These are phyloP conservation scores for Callocephalon fimbriatum DNA, from an alignment of 2,113 vertebrate genomes.

Conservation along the genomic window DNA sequence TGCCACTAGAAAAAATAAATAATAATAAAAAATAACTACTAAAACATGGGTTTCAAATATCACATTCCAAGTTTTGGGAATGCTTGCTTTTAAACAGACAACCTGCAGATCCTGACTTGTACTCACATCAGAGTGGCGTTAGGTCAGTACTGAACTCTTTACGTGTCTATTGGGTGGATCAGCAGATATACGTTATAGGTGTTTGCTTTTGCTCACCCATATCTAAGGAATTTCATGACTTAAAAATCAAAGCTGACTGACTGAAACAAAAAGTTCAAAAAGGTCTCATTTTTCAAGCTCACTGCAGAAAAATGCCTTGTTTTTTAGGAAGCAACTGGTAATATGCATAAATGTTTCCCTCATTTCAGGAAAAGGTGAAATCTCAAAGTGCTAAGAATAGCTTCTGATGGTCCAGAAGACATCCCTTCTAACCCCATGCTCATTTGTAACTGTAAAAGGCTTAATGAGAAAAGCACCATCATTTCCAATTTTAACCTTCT, in stretches of 20 bases:
- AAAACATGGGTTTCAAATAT: not conserved
- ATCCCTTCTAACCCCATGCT: not conserved
- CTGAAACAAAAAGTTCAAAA: slow-evolving; percentile 26
- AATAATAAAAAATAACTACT: not conserved
- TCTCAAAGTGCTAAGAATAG: not conserved
- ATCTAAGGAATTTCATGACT: slow-evolving; percentile 14
- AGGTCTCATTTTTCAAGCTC: not conserved
- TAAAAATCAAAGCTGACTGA: slow-evolving; percentile 37
- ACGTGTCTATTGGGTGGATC: not conserved
- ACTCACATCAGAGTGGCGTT: not conserved
- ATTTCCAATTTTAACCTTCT: not conserved
- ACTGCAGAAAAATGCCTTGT: slow-evolving; percentile 13
- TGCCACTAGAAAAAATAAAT: not conserved
- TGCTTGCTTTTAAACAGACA: not conserved
- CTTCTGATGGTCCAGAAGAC: not conserved
- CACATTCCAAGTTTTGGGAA: not conserved
- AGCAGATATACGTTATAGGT: slow-evolving; percentile 11
- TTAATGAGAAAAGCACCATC: not conserved
- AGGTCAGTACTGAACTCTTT: not conserved
- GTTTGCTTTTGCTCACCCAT: slow-evolving; percentile 5
- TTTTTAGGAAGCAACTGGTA: not conserved
- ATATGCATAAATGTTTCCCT: slow-evolving; percentile 6
- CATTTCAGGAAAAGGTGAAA: not conserved
- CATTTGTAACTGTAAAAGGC: not conserved
- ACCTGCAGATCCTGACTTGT: not conserved